Base-by-base conservation (phyloP, 2,797 vertebrate genomes). In the Mionectes olivaceus region DNA sequence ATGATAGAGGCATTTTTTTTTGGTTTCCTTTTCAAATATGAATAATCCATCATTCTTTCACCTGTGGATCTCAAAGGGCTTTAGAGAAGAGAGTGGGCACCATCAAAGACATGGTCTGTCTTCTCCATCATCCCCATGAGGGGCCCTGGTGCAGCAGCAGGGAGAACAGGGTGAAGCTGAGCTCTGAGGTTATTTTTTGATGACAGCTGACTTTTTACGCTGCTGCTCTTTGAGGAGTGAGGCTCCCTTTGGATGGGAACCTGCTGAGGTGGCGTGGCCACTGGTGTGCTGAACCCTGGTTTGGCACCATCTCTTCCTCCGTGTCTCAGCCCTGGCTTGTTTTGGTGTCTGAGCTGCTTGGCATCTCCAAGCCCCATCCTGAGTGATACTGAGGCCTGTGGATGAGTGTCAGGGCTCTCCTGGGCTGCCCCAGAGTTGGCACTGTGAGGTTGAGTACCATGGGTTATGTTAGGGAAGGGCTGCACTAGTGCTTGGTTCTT, bases 61-160 rank as follows among this genome's bases (percentile, higher is more conserved):
- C 24, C 55, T 93, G 52, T 79, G 74, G 67, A 57, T 81, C 73
- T 83, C 65, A 14, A 57, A 61, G 32, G 16, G 46, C 21, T 89
- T 69, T 59, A 55, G 61, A 43, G 28, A 32, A 52, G 56, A 44
- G 52, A 49, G 47, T 1, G 1, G 60, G 27, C 13, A 22, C 37
- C 15, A 9, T 3, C 0, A 1, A 60, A 49, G 43, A n/a, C 0
- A 0, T 30, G 44, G 43, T 64, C 57, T 7, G 1, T 89, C 49
- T 9, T 37, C 41, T 92, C 32, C 21, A 19, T 57, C 4, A 3
- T 44, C 6, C 23, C 28, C 18, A 6, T 0, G 41, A 79, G 19
- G 27, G 27, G 11, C 2, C 28, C 28, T 55, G 32, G 74, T 33
- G 41, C 69, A 89, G 27, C 1, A 47, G 19, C 13, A 30, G 10